These are phyloP conservation scores for Actenoides lindsayi DNA, from an alignment of 2,113 vertebrate species.

Conservation along the genomic window DNA sequence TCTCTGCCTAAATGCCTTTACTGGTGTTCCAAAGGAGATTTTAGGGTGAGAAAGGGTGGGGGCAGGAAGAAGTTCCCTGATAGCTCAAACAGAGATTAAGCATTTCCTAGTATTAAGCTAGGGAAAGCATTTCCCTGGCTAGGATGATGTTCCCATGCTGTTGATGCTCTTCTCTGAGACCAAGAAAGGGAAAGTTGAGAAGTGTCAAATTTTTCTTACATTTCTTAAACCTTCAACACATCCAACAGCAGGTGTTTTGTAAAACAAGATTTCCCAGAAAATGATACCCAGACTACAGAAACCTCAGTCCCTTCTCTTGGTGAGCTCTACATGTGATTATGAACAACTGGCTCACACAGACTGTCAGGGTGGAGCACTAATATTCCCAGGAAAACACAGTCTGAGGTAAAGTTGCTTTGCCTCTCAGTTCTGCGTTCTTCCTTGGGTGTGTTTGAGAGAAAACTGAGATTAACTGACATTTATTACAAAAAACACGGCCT, in stretches of 20 bases:
- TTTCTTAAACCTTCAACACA: neutral
- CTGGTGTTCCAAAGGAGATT: neutral
- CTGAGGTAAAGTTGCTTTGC: conserved; percentile 30
- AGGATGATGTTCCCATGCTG: neutral
- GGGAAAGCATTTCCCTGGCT: neutral
- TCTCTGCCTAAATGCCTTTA: neutral
- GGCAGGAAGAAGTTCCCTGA: neutral
- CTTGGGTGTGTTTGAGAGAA: neutral
- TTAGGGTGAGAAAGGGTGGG: neutral
- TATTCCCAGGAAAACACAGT: neutral
- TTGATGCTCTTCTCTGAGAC: neutral
- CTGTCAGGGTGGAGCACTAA: neutral
- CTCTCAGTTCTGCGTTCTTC: neutral
- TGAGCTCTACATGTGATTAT: neutral
- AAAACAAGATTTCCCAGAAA: neutral
- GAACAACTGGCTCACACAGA: neutral
- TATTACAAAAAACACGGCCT: neutral
- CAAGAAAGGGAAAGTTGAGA: neutral
- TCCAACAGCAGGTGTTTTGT: neutral
- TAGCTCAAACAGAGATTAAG: neutral
- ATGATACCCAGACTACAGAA: neutral
- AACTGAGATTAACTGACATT: neutral
- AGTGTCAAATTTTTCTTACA: neutral
- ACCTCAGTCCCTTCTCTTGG: neutral
- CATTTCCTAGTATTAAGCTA: neutral